Evolutionary conservation across 2,888 invertebrate species (phyloP).

Genomic region (Hypolimnas misippus): DNA sequence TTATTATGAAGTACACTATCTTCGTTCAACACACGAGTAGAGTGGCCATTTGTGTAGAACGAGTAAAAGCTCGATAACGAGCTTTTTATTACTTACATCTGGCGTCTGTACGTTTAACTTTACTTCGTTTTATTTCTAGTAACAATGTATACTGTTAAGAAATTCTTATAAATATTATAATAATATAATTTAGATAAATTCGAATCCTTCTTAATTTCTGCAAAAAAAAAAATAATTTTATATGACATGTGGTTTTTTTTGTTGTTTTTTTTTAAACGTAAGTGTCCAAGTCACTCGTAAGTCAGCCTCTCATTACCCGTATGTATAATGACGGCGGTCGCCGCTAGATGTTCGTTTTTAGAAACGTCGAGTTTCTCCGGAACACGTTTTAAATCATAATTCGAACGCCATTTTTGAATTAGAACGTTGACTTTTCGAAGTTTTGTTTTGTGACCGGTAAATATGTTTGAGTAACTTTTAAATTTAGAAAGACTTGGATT

Average conservation of each 20-base stretch:
- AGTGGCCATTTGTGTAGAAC: conserved; percentile 59
- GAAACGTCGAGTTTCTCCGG: conserved; percentile 82
- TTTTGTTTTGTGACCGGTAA: conserved; percentile 46
- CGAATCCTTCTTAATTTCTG: neutral
- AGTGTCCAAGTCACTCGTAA: conserved; percentile 61
- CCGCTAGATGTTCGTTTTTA: conserved; percentile 80
- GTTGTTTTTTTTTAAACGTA: neutral
- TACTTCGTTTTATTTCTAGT: conserved; percentile 33
- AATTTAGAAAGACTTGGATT: conserved; percentile 26
- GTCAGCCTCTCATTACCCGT: conserved; percentile 74
- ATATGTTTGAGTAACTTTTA: conserved; percentile 30
- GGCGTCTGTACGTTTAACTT: conserved; percentile 23
- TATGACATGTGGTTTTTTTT: neutral
- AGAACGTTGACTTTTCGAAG: conserved; percentile 77
- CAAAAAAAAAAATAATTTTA: neutral
- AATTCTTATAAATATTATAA: neutral
- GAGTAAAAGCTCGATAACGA: conserved; percentile 42
- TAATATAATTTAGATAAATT: neutral
- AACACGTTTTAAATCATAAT: conserved; percentile 84
- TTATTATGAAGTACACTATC: conserved; percentile 84
- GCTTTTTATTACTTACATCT: conserved; percentile 44
- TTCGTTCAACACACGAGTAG: conserved; percentile 68
- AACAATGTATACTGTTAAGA: conserved; percentile 24
- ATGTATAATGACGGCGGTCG: conserved; percentile 72
- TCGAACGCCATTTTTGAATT: conserved; percentile 80